Conservation (phyloP, 1,140 invertebrate species). For the Portunus trituberculatus region DNA sequence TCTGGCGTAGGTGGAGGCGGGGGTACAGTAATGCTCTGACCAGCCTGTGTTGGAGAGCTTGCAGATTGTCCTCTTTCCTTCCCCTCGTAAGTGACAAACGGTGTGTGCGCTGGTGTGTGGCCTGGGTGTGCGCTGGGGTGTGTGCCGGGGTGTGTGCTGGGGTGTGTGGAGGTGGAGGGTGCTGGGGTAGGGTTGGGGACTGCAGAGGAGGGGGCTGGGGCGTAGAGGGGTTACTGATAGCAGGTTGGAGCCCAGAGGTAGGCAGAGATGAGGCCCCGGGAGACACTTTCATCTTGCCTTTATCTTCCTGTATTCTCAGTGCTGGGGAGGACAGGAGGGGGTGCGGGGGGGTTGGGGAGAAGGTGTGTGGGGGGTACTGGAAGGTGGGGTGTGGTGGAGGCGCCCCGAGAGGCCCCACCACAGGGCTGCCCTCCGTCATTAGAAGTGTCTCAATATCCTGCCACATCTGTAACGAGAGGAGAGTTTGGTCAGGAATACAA, state of each 20-base stretch:
- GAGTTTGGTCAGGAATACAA: background rate
- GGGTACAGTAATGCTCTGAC: background rate
- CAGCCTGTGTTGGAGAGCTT: conserved; percentile 40
- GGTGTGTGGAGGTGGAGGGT: conserved; percentile 15
- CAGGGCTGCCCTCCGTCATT: conserved; percentile 71
- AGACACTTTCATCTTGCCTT: conserved; percentile 44
- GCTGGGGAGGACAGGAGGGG: conserved; percentile 35
- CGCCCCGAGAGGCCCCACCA: conserved; percentile 57
- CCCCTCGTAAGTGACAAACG: conserved; percentile 29
- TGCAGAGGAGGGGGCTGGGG: conserved; percentile 40
- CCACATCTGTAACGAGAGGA: conserved; percentile 81
- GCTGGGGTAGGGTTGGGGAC: conserved; percentile 47
- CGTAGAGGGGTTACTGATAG: conserved; percentile 39
- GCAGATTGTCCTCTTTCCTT: conserved; percentile 51
- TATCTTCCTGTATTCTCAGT: conserved; percentile 33
- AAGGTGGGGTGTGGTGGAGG: conserved; percentile 51
- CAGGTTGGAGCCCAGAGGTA: background rate
- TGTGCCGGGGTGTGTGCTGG: background rate
- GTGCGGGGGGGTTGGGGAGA: conserved; percentile 35
- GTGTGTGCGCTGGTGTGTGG: background rate
- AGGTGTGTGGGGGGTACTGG: conserved; percentile 46
- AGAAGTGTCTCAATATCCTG: conserved; percentile 83
- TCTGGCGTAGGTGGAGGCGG: conserved; percentile 21
- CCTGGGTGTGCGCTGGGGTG: background rate
- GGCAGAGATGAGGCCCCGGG: conserved; percentile 25